Evolutionary conservation across 2,797 vertebrate genomes (phyloP).

Genomic region (Simalia tracyae): DNA sequence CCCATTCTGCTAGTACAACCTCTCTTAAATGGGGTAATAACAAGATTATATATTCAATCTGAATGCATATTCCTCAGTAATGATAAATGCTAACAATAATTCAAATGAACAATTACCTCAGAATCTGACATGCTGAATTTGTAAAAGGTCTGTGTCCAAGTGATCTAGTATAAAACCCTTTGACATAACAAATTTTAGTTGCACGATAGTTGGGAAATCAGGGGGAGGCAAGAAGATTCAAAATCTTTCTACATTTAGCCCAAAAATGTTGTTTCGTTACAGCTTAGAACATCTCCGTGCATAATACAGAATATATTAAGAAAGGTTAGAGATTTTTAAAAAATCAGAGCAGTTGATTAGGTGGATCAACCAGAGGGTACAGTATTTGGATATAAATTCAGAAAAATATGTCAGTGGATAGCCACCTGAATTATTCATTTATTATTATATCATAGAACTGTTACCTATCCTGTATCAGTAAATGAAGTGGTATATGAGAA

Average conservation of each 20-base stretch:
- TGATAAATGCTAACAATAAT: too few relatives aligned
- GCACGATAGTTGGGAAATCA: too few relatives aligned
- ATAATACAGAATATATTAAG: not conserved
- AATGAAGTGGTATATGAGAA: not conserved
- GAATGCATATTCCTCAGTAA: too few relatives aligned
- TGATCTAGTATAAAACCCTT: too few relatives aligned
- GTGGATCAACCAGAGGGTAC: not conserved
- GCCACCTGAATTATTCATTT: not conserved
- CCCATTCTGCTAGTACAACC: too few relatives aligned
- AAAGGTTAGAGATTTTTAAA: not conserved
- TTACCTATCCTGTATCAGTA: not conserved
- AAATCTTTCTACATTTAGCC: not conserved
- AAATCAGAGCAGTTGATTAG: not conserved
- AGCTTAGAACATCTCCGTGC: not conserved
- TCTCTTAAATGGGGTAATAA: too few relatives aligned
- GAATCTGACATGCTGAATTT: too few relatives aligned
- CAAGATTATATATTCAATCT: too few relatives aligned
- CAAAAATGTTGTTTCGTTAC: not conserved
- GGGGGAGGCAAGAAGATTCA: too few relatives aligned
- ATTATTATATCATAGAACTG: not conserved
- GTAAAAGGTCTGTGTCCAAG: too few relatives aligned
- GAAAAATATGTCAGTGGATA: not conserved
- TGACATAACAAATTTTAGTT: too few relatives aligned
- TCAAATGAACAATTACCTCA: too few relatives aligned
- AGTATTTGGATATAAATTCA: not conserved